phyloP scores from a whole-genome alignment of 2,797 vertebrate species.

The Sebastolobus altivelis region DNA sequence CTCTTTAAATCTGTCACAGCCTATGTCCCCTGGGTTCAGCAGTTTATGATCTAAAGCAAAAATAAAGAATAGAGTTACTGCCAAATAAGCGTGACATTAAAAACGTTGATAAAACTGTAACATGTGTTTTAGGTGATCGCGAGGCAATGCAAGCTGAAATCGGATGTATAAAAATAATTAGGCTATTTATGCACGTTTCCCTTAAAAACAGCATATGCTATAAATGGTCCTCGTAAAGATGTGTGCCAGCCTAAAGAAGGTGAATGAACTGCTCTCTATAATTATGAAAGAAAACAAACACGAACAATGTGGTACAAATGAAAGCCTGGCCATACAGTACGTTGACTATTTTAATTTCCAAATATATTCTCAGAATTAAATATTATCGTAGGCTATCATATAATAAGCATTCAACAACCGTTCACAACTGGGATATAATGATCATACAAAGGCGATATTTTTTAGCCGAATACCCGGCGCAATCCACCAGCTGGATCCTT shows the following conservation, averaged over 20 bases:
- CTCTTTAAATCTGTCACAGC: slow-evolving; percentile 88
- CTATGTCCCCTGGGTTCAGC: slow-evolving; percentile 84
- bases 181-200: slow-evolving; percentile 30
- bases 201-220: slow-evolving; percentile 23
- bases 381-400: slow-evolving; percentile 27
- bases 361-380: slow-evolving; percentile 30
- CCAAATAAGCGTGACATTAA: slow-evolving; percentile 46
- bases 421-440: slow-evolving; percentile 57
- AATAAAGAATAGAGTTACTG: slow-evolving; percentile 59
- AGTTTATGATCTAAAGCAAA: slow-evolving; percentile 84
- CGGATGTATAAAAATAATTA: slow-evolving; percentile 46
- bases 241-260: slow-evolving; percentile 27
- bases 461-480: slow-evolving; percentile 59
- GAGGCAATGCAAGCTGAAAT: slow-evolving; percentile 15
- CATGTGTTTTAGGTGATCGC: slow-evolving; percentile 29
- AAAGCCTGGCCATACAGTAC: neutral
- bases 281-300: slow-evolving; percentile 11
- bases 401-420: slow-evolving; percentile 38
- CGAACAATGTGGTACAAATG: slow-evolving; percentile 5
- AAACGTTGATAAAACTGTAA: slow-evolving; percentile 20
- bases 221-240: slow-evolving; percentile 48
- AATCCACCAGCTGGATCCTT: slow-evolving; percentile 79
- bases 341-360: slow-evolving; percentile 13
- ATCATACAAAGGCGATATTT: slow-evolving; percentile 68
- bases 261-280: slow-evolving; percentile 3